phyloP scores from a whole-genome alignment of 2,888 invertebrate genomes.

The Minunthozetes semirufus region DNA sequence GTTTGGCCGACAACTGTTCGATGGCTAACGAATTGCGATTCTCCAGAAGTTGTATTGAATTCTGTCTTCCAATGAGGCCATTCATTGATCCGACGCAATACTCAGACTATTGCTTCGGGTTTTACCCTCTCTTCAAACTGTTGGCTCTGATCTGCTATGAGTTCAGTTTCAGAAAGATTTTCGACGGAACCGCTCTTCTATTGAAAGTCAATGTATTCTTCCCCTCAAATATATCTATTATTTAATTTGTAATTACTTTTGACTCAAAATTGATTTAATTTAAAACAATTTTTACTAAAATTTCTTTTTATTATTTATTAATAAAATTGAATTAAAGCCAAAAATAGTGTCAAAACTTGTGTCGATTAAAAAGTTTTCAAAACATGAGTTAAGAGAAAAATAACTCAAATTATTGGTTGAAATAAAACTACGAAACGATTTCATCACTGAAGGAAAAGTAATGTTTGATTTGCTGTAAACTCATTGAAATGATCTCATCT shows the following conservation, averaged over 20 bases:
- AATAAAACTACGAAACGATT: too few species aligned
- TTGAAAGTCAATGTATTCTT: background rate
- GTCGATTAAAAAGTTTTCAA: too few species aligned
- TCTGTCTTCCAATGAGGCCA: background rate
- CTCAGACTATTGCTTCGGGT: background rate
- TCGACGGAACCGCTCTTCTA: constrained; percentile 16
- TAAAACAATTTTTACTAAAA: too few species aligned
- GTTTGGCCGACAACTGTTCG: background rate
- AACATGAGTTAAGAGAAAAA: too few species aligned
- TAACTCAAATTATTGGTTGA: too few species aligned
- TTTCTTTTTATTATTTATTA: too few species aligned
- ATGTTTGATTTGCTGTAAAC: too few species aligned
- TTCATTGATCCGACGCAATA: constrained; percentile 1
- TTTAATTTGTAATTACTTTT: background rate
- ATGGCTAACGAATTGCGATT: background rate
- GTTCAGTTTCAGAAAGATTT: constrained; percentile 11
- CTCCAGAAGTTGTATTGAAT: background rate
- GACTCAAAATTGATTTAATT: background rate
- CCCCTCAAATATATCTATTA: background rate
- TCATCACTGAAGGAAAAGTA: too few species aligned
- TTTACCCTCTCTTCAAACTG: constrained; percentile 12
- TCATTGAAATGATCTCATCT: too few species aligned
- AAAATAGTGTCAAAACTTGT: too few species aligned
- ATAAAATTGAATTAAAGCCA: too few species aligned
- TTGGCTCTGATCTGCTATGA: constrained; percentile 6